Evolutionary conservation across 2,888 invertebrate species (phyloP).

Genomic region (Hyles lineata): DNA sequence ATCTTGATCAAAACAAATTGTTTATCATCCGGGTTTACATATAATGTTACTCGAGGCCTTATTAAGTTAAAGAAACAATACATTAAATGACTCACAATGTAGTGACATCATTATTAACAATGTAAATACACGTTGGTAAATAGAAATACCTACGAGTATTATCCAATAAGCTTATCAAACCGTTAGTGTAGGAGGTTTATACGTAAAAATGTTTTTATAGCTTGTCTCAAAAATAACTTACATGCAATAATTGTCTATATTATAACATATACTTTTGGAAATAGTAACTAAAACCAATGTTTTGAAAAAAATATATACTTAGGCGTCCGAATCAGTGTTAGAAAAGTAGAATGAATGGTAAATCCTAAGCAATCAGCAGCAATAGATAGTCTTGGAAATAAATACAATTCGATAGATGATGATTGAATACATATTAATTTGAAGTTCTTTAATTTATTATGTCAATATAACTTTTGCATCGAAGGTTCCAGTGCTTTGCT

Average conservation of each 20-base stretch:
- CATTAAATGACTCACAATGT: neutral
- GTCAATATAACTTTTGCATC: no score
- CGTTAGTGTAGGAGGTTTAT: neutral
- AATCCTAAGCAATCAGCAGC: no score
- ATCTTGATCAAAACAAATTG: no score
- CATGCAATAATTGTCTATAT: neutral
- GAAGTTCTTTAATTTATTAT: no score
- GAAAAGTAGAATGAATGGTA: neutral
- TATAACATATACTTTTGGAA: neutral
- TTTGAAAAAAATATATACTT: neutral
- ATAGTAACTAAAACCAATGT: neutral
- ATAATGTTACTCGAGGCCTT: neutral
- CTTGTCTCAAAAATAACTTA: neutral
- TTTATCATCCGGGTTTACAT: neutral
- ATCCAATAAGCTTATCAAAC: neutral
- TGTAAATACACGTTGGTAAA: neutral
- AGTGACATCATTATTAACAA: neutral
- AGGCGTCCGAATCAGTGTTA: no score
- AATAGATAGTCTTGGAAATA: no score
- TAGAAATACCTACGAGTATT: no score
- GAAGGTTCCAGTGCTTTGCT: no score
- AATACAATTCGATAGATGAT: no score
- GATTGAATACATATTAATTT: no score
- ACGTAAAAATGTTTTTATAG: neutral
- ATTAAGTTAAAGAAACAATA: neutral